These are phyloP conservation scores for Elaphurus davidianus DNA, from an alignment of 2,113 vertebrate genomes.

Conservation along the genomic window DNA sequence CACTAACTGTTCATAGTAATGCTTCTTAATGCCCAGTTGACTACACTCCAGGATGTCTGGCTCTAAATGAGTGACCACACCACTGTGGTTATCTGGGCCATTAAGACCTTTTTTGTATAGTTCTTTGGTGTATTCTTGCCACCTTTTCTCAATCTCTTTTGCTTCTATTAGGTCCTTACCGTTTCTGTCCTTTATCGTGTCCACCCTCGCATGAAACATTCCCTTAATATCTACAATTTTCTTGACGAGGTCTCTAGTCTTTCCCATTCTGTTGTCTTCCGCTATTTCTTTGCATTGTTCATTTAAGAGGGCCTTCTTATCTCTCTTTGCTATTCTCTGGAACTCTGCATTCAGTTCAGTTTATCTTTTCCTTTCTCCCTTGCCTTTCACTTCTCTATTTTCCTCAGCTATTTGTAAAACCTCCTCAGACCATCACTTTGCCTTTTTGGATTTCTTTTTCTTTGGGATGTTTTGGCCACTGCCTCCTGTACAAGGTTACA, in stretches of 20 bases:
- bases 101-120: background rate
- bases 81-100: background rate
- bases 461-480: background rate
- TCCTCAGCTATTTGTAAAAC: background rate
- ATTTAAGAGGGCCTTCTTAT: background rate
- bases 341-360: background rate
- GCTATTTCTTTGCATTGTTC: background rate
- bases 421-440: background rate
- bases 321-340: background rate
- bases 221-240: background rate
- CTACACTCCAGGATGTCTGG: background rate
- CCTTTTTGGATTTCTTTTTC: background rate
- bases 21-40: background rate
- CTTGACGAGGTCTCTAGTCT: background rate
- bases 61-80: background rate
- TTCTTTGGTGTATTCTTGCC: background rate
- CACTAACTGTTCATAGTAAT: background rate
- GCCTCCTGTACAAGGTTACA: background rate
- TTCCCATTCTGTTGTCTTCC: background rate
- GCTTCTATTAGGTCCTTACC: background rate
- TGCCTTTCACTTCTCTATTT: background rate
- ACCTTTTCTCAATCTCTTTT: background rate
- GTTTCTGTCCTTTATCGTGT: background rate
- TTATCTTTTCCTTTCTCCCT: background rate
- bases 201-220: background rate